Evolutionary conservation across 2,888 invertebrate species (phyloP).

Genomic region (Meliscaeva auricollis): DNA sequence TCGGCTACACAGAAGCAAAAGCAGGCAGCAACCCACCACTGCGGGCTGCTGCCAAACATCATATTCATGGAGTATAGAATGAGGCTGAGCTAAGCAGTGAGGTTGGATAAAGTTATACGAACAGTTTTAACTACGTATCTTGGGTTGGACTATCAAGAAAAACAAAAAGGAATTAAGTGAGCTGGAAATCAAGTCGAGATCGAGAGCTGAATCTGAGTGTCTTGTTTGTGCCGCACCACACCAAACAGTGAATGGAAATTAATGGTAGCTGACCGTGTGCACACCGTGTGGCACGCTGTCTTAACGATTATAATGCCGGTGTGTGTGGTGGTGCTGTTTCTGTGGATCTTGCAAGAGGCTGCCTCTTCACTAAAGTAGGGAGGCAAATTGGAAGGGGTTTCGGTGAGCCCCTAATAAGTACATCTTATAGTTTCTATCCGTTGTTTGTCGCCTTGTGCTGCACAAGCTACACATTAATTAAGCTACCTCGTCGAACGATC

Average conservation of each 20-base stretch:
- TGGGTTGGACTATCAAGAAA: conserved; percentile 26
- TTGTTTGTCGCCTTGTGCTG: conserved; percentile 51
- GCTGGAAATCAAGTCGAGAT: conserved; percentile 19
- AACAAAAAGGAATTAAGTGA: conserved; percentile 49
- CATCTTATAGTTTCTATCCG: conserved; percentile 35
- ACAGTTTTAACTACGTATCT: background rate
- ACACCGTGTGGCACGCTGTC: conserved; percentile 70
- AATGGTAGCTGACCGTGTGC: conserved; percentile 71
- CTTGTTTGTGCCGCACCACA: conserved; percentile 41
- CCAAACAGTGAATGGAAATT: conserved; percentile 61
- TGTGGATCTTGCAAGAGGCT: conserved; percentile 14
- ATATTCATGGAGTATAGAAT: conserved; percentile 38
- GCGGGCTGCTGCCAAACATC: conserved; percentile 66
- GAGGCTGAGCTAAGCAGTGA: conserved; percentile 31
- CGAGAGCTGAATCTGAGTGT: conserved; percentile 32
- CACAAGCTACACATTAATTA: background rate
- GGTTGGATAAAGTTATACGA: conserved; percentile 37
- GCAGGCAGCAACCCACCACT: conserved; percentile 65
- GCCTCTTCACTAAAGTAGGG: background rate
- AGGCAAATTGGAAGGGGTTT: conserved; percentile 23
- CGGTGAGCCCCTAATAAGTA: conserved; percentile 48
- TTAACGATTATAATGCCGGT: conserved; percentile 65
- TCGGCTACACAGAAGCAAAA: conserved; percentile 67
- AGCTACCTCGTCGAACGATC: conserved; percentile 13
- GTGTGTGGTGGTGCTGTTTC: conserved; percentile 42